A percentile compares a stretch with the other conserved stretches of the same genome.
phyloP scores from a whole-genome alignment of 2,888 invertebrate genomes.

The Gryllus longicercus region DNA sequence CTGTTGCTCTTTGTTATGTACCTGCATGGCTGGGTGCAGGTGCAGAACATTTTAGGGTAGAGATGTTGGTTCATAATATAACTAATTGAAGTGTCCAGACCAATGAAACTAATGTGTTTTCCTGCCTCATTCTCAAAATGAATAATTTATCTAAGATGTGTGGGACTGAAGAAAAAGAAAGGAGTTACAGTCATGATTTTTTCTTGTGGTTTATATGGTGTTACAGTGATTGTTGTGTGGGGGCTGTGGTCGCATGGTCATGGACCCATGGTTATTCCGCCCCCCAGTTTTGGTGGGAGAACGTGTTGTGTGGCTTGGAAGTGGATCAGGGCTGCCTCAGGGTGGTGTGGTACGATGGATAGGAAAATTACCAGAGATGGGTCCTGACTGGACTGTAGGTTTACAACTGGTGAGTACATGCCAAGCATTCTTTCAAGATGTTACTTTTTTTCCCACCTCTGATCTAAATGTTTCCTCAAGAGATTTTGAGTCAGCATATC shows the following conservation, averaged over 20 bases:
- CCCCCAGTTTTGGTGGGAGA: constrained; percentile 48
- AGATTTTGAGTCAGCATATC: too few species aligned
- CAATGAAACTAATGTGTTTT: too few species aligned
- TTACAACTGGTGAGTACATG: constrained; percentile 53
- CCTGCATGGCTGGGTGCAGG: too few species aligned
- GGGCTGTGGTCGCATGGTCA: constrained; percentile 19
- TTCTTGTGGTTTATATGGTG: not conserved
- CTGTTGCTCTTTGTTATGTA: too few species aligned
- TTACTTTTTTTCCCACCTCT: constrained; percentile 18
- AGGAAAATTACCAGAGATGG: constrained; percentile 50
- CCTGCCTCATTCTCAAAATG: too few species aligned
- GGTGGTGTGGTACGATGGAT: constrained; percentile 52
- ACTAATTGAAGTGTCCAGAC: too few species aligned
- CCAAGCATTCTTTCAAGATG: constrained; percentile 2
- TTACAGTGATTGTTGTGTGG: not conserved
- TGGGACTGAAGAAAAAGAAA: too few species aligned
- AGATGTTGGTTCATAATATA: too few species aligned
- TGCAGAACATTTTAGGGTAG: too few species aligned
- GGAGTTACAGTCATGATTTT: too few species aligned
- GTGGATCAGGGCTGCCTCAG: constrained; percentile 50
- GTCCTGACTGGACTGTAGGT: constrained; percentile 50
- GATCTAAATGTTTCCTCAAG: not conserved
- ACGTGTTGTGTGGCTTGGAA: constrained; percentile 51
- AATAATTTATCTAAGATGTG: too few species aligned
- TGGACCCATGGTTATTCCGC: constrained; percentile 33